Conservation (phyloP, 2,888 invertebrate genomes). For the Oasisia sp. region DNA sequence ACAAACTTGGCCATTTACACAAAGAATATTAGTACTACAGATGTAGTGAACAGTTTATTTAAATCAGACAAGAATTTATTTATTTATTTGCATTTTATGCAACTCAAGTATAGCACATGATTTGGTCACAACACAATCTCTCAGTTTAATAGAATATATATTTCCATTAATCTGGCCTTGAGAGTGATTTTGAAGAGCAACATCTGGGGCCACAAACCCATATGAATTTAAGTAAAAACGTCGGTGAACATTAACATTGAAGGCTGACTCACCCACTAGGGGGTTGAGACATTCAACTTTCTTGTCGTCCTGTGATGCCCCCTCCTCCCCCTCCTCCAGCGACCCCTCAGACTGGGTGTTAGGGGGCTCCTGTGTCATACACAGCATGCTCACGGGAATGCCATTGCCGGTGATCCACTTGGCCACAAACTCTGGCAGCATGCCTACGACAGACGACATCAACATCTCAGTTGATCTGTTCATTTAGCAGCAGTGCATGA, state of each 20-base stretch:
- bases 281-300: slow-evolving; percentile 26
- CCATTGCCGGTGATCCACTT: slow-evolving; percentile 85
- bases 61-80: too few relatives aligned
- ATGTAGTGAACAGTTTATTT: too few relatives aligned
- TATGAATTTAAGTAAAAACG: background rate
- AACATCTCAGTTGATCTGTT: too few relatives aligned
- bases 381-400: slow-evolving; percentile 44
- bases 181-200: too few relatives aligned
- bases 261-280: slow-evolving; percentile 30
- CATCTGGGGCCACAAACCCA: background rate
- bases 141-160: too few relatives aligned
- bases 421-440: slow-evolving; percentile 88
- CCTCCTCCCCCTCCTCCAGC: slow-evolving; percentile 23
- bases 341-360: slow-evolving; percentile 28
- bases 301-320: background rate
- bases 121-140: too few relatives aligned
- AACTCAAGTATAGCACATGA: too few relatives aligned
- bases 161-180: too few relatives aligned
- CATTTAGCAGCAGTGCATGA: background rate
- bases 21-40: too few relatives aligned
- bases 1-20: too few relatives aligned
- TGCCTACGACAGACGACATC: slow-evolving; percentile 71
- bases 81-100: too few relatives aligned
- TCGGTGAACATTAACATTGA: background rate
- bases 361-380: slow-evolving; percentile 29